phyloP scores from a whole-genome alignment of 2,888 invertebrate species.

The Tetranychus truncatus region DNA sequence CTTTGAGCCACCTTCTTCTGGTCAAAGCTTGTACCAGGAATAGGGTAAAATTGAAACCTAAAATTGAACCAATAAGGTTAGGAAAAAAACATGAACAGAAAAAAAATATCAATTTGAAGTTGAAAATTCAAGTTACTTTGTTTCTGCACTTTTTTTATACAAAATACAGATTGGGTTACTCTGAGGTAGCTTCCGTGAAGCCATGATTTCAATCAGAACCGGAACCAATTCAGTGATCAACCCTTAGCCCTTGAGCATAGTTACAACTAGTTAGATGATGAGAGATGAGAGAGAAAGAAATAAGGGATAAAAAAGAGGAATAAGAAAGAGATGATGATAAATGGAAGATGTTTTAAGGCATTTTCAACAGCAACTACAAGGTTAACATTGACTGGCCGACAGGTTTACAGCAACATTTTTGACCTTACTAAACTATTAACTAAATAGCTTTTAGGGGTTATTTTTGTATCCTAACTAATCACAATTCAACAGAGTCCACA shows the following conservation, averaged over 20 bases:
- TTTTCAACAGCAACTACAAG: not conserved
- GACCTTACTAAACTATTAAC: not conserved
- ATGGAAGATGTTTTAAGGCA: too few species aligned
- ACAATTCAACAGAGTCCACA: not conserved
- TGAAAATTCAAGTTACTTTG: constrained; percentile 5
- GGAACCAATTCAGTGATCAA: not conserved
- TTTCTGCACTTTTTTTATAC: too few species aligned
- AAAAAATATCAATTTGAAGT: not conserved
- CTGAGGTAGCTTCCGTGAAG: not conserved
- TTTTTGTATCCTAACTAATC: not conserved
- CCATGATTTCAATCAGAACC: not conserved
- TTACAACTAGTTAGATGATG: not conserved
- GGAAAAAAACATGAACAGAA: too few species aligned
- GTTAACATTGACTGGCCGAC: not conserved
- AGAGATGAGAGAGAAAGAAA: too few species aligned
- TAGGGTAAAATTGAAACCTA: too few species aligned
- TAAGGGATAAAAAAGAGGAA: too few species aligned
- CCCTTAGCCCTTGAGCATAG: not conserved
- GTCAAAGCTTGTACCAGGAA: too few species aligned
- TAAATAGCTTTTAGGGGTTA: not conserved
- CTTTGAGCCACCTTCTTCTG: too few species aligned
- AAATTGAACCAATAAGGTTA: too few species aligned
- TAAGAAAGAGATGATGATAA: too few species aligned
- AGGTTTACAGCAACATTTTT: not conserved
- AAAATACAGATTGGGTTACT: not conserved